Evolutionary conservation across 2,888 invertebrate genomes (phyloP).

Genomic region (Callimorpha dominula): DNA sequence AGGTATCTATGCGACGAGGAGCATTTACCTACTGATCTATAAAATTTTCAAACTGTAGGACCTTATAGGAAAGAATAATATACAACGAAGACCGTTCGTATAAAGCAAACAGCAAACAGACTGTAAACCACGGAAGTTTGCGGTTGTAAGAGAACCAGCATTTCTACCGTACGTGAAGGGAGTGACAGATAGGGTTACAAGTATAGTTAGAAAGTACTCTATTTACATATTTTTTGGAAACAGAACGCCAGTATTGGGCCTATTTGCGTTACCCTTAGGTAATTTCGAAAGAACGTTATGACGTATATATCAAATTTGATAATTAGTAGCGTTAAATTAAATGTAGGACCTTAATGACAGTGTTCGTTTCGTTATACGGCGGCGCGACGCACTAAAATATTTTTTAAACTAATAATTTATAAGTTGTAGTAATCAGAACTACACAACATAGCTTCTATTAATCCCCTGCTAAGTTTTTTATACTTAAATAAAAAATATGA

Average conservation of each 20-base stretch:
- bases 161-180: background rate
- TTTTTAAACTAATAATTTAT: constrained; percentile 60
- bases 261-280: no score
- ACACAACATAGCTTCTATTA: constrained; percentile 53
- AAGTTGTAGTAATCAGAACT: constrained; percentile 59
- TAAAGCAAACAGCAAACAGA: background rate
- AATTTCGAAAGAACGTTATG: no score
- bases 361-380: constrained; percentile 56
- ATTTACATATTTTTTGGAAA: no score
- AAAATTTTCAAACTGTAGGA: background rate
- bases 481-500: constrained; percentile 29
- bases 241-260: no score
- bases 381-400: constrained; percentile 52
- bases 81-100: background rate
- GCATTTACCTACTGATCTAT: background rate
- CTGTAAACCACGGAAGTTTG: constrained; percentile 3
- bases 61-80: background rate
- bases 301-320: constrained; percentile 40
- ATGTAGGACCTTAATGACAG: constrained; percentile 58
- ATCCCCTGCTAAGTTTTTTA: constrained; percentile 37
- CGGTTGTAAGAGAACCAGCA: background rate
- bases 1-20: background rate
- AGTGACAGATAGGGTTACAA: background rate
- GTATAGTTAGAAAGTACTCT: background rate
- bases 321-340: constrained; percentile 63